Conservation (phyloP, 2,797 vertebrate species). For the Hydrolagus colliei region DNA sequence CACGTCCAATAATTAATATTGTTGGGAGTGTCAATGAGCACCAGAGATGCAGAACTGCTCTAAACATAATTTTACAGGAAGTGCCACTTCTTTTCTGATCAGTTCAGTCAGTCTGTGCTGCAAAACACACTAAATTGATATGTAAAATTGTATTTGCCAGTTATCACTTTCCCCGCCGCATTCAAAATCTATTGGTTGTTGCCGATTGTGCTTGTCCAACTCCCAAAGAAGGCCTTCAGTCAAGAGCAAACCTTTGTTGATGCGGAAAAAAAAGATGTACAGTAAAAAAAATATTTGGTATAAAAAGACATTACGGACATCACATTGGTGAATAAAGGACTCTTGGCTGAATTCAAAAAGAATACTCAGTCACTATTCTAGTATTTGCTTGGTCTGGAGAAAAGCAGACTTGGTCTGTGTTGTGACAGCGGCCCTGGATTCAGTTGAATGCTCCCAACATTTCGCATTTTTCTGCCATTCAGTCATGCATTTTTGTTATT, state of each 20-base stretch:
- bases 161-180: background rate
- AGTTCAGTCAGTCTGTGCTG: background rate
- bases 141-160: background rate
- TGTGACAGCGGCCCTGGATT: constrained; percentile 62
- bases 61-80: too few species aligned
- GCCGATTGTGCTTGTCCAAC: background rate
- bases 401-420: constrained; percentile 55
- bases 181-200: background rate
- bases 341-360: background rate
- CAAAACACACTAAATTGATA: background rate
- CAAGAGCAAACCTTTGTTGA: background rate
- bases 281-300: background rate
- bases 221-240: background rate
- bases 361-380: too few species aligned
- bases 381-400: background rate
- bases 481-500: constrained; percentile 76
- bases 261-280: background rate
- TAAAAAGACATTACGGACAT: background rate
- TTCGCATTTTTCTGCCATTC: constrained; percentile 68
- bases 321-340: too few species aligned
- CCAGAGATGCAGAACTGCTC: too few species aligned
- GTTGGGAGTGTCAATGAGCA: too few species aligned
- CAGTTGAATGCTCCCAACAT: constrained; percentile 61
- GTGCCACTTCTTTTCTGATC: too few species aligned
- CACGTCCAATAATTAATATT: too few species aligned